Conservation (phyloP, 2,888 invertebrate genomes). For the Acrocera orbiculus region DNA sequence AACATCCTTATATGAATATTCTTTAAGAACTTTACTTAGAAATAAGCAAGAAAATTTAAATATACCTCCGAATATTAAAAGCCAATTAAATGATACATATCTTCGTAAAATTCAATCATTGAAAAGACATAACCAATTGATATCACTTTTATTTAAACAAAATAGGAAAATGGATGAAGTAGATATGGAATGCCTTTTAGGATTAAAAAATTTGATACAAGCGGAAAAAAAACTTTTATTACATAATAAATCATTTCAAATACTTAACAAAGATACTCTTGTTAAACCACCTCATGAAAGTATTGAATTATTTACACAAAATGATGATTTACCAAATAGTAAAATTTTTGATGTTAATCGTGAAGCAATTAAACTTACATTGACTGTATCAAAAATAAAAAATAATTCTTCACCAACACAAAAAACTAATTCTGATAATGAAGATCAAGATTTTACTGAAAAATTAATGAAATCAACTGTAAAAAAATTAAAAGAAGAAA, state of each 20-base stretch:
- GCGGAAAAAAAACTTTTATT: slow-evolving; percentile 8
- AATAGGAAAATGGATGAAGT: slow-evolving; percentile 9
- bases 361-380: slow-evolving; percentile 26
- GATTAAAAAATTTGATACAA: slow-evolving; percentile 8
- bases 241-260: no score
- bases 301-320: not conserved
- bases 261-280: no score
- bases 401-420: no score
- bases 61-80: no score
- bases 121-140: no score
- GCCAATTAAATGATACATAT: no score
- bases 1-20: slow-evolving; percentile 7
- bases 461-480: slow-evolving; percentile 19
- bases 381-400: no score
- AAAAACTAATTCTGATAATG: slow-evolving; percentile 6
- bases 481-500: no score
- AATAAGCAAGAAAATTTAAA: no score
- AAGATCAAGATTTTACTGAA: slow-evolving; percentile 19
- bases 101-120: no score
- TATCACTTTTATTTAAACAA: no score
- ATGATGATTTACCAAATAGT: not conserved
- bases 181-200: slow-evolving; percentile 8
- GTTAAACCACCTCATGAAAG: not conserved
- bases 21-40: no score
- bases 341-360: slow-evolving; percentile 27